These are phyloP conservation scores for Hylomyscus alleni DNA, from an alignment of 2,797 vertebrate genomes.

Conservation along the genomic window DNA sequence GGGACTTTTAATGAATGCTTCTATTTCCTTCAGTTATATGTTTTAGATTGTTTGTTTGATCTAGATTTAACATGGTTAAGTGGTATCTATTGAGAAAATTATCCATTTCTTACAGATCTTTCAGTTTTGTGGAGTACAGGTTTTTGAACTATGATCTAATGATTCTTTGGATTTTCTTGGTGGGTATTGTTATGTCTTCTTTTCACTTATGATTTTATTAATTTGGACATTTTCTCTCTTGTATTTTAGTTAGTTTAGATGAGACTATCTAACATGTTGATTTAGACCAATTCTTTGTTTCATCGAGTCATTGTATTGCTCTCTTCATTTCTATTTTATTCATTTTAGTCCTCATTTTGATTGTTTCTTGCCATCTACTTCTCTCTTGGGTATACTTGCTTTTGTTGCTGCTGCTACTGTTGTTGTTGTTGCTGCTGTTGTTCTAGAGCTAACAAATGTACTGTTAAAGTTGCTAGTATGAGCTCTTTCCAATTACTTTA, in stretches of 20 bases:
- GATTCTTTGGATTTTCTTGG: too few relatives aligned
- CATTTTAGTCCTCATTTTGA: too few relatives aligned
- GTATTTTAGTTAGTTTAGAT: not conserved
- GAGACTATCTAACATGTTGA: not conserved
- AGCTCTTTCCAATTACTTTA: not conserved
- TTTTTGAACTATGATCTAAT: too few relatives aligned
- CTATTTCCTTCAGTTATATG: not conserved
- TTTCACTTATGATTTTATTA: not conserved
- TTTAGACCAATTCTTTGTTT: not conserved
- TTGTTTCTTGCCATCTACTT: not conserved
- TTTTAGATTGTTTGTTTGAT: not conserved
- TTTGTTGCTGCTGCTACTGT: not conserved
- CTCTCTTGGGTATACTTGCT: not conserved
- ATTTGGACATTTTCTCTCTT: not conserved
- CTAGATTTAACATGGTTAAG: too few relatives aligned
- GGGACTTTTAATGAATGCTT: not conserved
- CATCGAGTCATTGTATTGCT: not conserved
- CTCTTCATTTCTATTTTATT: not conserved
- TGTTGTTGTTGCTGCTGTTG: not conserved
- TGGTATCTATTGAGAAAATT: too few relatives aligned
- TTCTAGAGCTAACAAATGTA: too few relatives aligned
- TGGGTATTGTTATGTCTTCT: not conserved
- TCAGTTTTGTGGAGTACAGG: not conserved
- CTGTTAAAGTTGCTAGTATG: too few relatives aligned
- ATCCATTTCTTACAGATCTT: too few relatives aligned